Evolutionary conservation across 1,140 invertebrate species (phyloP), one percentile per base, ranked within the genome.

Genomic region (Penaeus vannamei): DNA sequence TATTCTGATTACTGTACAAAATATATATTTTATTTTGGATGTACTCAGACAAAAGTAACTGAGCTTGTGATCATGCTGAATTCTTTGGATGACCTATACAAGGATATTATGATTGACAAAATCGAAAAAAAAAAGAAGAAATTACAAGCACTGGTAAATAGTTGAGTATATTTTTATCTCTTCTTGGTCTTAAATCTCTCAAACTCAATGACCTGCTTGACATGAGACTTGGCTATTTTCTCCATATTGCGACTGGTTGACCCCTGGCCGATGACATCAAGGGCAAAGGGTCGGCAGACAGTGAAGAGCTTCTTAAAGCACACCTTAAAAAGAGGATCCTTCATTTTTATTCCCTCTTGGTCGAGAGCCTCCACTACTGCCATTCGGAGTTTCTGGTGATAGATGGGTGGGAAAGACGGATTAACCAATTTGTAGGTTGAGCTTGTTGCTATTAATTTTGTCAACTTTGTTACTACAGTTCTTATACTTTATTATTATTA

Each of bases 271-370:
- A 90, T 90, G 14, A 91, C 88, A 72, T 91, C 90, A 29, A 85
- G 62, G 29, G 90, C 90, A 81, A 91, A 91, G 62, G 90, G 90
- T 62, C 82, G 76, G 29, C 90, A 90, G 23, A 91, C 90, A 19
- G 86, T 79, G 46, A 91, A 91, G 42, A 91, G 82, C 82, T 91
- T 91, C 72, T 91, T 90, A 84, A 91, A 91, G 60, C 90, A 91
- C 22, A 91, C 77, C 84, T 91, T 91, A 76, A 91, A 91, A 22
- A 91, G 77, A 22, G 89, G 69, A 29, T 87, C 85, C 22, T 90
- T 90, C 90, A 91, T 91, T 53, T 86, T 87, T 19, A 91, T 61
- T 17, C 90, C 89, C 60, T 91, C 90, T 23, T 80, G 61, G 60
- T 91, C 88, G 32, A 91, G 88, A 14, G 90, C 80, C 62, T 89